Conservation (phyloP, 2,888 invertebrate genomes). For the Apodemia hepburni region DNA sequence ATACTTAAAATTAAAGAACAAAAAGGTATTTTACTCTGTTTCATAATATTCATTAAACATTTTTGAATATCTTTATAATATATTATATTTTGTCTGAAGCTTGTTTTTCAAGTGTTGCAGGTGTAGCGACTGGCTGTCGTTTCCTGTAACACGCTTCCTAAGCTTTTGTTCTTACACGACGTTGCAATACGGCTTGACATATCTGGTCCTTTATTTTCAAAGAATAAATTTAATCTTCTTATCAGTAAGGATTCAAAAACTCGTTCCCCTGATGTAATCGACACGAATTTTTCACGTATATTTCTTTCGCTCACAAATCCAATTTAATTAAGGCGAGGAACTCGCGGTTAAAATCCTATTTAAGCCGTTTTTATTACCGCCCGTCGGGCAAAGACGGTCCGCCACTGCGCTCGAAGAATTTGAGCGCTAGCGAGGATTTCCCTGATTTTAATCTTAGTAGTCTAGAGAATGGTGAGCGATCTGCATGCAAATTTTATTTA, state of each 20-base stretch:
- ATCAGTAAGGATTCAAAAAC: conserved; percentile 63
- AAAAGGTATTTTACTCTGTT: conserved; percentile 4
- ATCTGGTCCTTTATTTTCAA: conserved; percentile 23
- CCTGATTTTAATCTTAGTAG: conserved; percentile 66
- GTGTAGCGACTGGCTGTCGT: conserved; percentile 51
- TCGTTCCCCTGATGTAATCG: conserved; percentile 71
- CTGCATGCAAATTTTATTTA: conserved; percentile 65
- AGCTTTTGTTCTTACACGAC: conserved; percentile 39
- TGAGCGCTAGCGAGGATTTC: conserved; percentile 69
- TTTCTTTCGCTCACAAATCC: conserved; percentile 78
- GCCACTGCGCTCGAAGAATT: conserved; percentile 72
- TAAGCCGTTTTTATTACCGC: conserved; percentile 80
- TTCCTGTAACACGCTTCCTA: conserved; percentile 49
- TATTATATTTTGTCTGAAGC: background rate
- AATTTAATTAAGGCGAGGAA: conserved; percentile 79
- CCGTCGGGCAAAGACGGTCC: conserved; percentile 75
- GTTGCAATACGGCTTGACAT: conserved; percentile 24
- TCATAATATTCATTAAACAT: conserved; percentile 7
- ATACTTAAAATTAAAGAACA: conserved; percentile 15
- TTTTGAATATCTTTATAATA: conserved; percentile 9
- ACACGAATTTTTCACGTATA: conserved; percentile 77
- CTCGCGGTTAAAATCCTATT: conserved; percentile 79
- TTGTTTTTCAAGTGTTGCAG: conserved; percentile 27
- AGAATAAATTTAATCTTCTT: conserved; percentile 58
- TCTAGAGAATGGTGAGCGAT: conserved; percentile 60